These are phyloP conservation scores for Paramormyrops hopkinsi DNA, from an alignment of 2,797 vertebrate genomes.

Conservation along the genomic window DNA sequence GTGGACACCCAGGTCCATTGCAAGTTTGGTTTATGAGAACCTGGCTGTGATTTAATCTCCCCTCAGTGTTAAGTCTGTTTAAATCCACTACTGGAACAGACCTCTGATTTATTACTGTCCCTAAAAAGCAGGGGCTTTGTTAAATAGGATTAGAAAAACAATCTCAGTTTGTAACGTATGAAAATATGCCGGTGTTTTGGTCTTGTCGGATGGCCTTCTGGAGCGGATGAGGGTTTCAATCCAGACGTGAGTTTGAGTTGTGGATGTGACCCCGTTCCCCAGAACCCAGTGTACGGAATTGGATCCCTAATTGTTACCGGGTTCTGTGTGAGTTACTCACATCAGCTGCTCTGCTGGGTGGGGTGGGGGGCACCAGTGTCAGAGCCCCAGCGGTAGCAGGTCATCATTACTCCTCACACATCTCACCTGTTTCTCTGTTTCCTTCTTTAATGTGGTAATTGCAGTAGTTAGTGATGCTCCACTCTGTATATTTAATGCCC, in stretches of 20 bases:
- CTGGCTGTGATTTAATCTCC: slow-evolving; percentile 12
- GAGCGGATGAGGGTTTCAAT: slow-evolving; percentile 8
- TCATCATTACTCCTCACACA: neutral
- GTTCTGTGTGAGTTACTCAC: neutral
- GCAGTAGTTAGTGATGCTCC: neutral
- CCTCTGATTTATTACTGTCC: slow-evolving; percentile 1
- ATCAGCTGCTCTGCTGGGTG: neutral
- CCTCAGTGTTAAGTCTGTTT: slow-evolving; percentile 11
- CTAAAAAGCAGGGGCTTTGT: slow-evolving; percentile 13
- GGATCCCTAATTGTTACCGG: neutral
- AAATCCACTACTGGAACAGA: neutral
- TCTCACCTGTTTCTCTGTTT: neutral
- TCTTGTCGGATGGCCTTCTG: neutral
- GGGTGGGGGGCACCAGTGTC: neutral
- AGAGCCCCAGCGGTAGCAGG: neutral
- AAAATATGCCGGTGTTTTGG: slow-evolving; percentile 22
- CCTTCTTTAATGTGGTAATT: neutral
- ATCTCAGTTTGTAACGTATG: neutral
- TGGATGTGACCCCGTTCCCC: neutral
- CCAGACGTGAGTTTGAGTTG: neutral
- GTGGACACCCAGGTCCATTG: slow-evolving; percentile 18
- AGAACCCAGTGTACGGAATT: neutral
- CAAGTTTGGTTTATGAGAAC: slow-evolving; percentile 19
- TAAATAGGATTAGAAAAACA: slow-evolving; percentile 3
- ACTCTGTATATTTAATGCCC: neutral